Evolutionary conservation across 2,888 invertebrate species (phyloP), one percentile per base, ranked within the genome.

Genomic region (Tribolium freemani): DNA sequence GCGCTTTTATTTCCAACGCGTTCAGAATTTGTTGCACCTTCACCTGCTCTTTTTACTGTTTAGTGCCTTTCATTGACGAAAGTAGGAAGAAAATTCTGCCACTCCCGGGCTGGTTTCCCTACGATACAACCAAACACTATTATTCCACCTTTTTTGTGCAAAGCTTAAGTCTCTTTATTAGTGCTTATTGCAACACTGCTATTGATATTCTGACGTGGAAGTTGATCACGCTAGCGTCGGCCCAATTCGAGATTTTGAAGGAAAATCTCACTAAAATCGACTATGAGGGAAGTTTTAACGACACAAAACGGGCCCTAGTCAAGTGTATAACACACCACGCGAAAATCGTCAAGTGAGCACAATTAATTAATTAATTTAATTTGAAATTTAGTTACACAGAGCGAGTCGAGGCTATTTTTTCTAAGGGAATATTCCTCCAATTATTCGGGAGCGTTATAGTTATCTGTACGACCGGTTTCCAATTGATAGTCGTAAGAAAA

Each of bases 381-480:
- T 16, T 48, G 51, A 48, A 10, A 48, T 69, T 58, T 9, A 73
- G 64, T 11, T 56, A 66, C 5, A 66, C 64, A n/a, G 56, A 57
- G 11, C 20, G 38, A 54, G 30, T 69, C 11, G 46, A 73, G 20
- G 26, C 20, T 3, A 38, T 54, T 6, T 73, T 69, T 16, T 73
- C 69, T 6, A 61, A 64, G 51, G 69, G 61, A 9, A 58, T 73
- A 48, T 71, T 75, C n/a, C 31, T 73, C 30, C 75, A 75, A 44
- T 64, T 73, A 31, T 56, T 63, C 30, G 66, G 67, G 9, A 75
- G 75, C 30, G 66, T 73, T n/a, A 54, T 67, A 5, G 75, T 73
- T 3, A 71, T 75, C 26, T 75, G 75, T 30, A 73, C 73, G 38
- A 69, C 60, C 8, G 68, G 68, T 9, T 75, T 73, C 31, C 67